These are phyloP conservation scores for Drosophila leonis DNA, from an alignment of 2,888 invertebrate genomes.

Conservation along the genomic window DNA sequence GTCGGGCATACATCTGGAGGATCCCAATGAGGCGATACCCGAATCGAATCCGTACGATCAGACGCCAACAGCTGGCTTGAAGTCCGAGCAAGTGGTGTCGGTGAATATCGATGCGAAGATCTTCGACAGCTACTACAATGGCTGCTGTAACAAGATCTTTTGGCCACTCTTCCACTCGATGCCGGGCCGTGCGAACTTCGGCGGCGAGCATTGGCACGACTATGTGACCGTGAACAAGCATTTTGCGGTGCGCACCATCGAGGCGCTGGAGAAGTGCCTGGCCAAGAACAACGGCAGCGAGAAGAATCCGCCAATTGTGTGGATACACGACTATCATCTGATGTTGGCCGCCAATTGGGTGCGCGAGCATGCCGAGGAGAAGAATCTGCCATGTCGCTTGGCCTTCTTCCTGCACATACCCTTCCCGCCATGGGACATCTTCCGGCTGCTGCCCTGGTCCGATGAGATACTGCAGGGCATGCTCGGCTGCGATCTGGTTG, in stretches of 20 bases:
- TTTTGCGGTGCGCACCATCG: conserved; percentile 92
- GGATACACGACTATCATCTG: conserved; percentile 98
- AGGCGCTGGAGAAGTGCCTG: conserved; percentile 87
- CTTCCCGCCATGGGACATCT: conserved; percentile 97
- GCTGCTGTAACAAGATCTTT: conserved; percentile 95
- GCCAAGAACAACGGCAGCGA: conserved; percentile 85
- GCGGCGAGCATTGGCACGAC: conserved; percentile 92
- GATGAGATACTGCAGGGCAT: conserved; percentile 97
- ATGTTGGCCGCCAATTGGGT: conserved; percentile 97
- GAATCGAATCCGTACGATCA: conserved; percentile 94
- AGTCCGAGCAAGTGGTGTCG: conserved; percentile 93
- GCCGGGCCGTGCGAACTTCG: conserved; percentile 94
- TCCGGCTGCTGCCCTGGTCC: conserved; percentile 95
- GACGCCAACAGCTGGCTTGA: conserved; percentile 94
- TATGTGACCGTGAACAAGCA: conserved; percentile 93
- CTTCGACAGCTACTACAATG: conserved; percentile 96
- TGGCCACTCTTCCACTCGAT: conserved; percentile 97
- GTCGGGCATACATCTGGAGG: conserved; percentile 93
- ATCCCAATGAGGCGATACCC: conserved; percentile 92
- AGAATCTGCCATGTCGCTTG: conserved; percentile 91
- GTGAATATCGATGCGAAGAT: conserved; percentile 91
- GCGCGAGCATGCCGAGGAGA: conserved; percentile 93
- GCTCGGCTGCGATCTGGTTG: conserved; percentile 96
- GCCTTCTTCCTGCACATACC: conserved; percentile 98
- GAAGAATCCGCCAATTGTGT: conserved; percentile 88